Percentiles rank a stretch among this genome's conserved stretches.
These are phyloP conservation scores for Diorhabda sublineata DNA, from an alignment of 1,140 invertebrate genomes.

Conservation along the genomic window DNA sequence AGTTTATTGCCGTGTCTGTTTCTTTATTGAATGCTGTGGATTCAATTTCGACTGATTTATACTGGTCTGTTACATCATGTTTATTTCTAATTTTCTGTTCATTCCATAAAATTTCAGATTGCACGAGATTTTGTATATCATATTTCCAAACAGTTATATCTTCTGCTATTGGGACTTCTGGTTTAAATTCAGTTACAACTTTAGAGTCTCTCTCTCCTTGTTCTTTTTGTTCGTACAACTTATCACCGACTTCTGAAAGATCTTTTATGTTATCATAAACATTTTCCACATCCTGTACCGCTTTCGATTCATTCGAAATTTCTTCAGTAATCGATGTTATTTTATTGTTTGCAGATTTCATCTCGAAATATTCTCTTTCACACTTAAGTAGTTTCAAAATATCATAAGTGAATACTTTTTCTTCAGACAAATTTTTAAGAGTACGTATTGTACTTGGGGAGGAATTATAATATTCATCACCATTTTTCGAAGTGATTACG, in stretches of 20 bases:
- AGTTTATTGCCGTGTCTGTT: too few species aligned
- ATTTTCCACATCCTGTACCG: not conserved
- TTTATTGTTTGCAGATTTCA: not conserved
- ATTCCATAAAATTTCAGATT: constrained; percentile 4
- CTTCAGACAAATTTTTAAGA: too few species aligned
- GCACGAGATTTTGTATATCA: not conserved
- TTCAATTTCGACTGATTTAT: too few species aligned
- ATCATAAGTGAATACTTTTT: not conserved
- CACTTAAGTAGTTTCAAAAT: not conserved
- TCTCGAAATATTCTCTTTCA: not conserved
- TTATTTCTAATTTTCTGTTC: constrained; percentile 3
- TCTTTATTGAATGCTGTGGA: too few species aligned
- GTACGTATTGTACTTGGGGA: too few species aligned
- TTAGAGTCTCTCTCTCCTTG: too few species aligned
- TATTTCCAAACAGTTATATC: not conserved
- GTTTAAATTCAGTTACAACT: too few species aligned
- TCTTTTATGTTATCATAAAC: not conserved
- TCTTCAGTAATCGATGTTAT: not conserved
- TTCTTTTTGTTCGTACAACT: not conserved
- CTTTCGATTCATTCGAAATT: not conserved
- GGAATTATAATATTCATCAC: too few species aligned
- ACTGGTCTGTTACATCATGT: too few species aligned
- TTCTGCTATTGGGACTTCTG: too few species aligned
- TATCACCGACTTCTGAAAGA: not conserved
- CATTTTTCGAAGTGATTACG: too few species aligned